A percentile compares a stretch with the other conserved stretches of the same genome.
These are phyloP conservation scores for Chromoteleia sp. DNA, from an alignment of 2,888 invertebrate genomes.

Conservation along the genomic window DNA sequence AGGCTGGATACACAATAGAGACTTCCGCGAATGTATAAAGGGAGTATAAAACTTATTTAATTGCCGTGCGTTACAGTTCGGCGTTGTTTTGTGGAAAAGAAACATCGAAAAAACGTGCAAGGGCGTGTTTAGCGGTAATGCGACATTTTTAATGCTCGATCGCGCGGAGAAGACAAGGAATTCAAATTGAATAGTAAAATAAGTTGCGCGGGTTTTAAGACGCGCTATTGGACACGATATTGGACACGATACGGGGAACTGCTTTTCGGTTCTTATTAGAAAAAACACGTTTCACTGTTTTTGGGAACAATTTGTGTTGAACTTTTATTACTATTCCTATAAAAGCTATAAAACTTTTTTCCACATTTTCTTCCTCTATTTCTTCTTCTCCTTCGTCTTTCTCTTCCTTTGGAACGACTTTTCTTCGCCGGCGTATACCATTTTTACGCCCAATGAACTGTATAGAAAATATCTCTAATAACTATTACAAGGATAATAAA, in stretches of 20 bases:
- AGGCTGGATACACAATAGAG: constrained; percentile 27
- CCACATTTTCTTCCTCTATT: constrained; percentile 23
- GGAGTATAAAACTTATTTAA: constrained; percentile 48
- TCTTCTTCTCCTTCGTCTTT: no score
- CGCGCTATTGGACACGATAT: no score
- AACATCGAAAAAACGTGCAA: constrained; percentile 20
- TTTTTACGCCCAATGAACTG: neutral
- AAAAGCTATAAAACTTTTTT: constrained; percentile 48
- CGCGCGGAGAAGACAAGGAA: neutral
- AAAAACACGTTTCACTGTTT: constrained; percentile 26
- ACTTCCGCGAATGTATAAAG: constrained; percentile 48
- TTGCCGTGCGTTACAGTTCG: constrained; percentile 32
- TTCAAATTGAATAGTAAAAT: no score
- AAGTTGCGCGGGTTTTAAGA: no score
- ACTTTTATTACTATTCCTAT: constrained; percentile 41
- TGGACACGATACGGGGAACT: no score
- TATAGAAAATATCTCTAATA: neutral
- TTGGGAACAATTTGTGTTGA: constrained; percentile 24
- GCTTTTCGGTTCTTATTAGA: neutral
- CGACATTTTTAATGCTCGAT: neutral
- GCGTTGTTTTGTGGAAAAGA: constrained; percentile 32
- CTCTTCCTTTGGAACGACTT: constrained; percentile 6
- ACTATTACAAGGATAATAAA: constrained; percentile 25
- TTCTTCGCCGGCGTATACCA: neutral
- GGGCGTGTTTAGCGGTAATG: neutral